Evolutionary conservation across 1,140 invertebrate genomes (phyloP).

Genomic region (Tetraneura akinire): DNA sequence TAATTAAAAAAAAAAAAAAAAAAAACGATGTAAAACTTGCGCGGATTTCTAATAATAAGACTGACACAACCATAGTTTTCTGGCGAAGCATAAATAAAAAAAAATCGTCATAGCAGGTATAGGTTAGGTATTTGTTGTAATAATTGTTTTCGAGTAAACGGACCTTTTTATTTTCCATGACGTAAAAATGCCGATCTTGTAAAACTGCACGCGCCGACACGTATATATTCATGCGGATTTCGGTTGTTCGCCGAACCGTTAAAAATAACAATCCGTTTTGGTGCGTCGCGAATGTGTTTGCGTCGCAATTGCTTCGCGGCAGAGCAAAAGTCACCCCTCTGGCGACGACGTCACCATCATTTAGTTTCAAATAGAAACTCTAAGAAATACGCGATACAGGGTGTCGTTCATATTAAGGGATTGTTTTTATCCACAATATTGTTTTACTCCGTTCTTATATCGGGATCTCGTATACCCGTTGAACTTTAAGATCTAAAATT

Average conservation of each 20-base stretch:
- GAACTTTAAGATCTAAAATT: no score
- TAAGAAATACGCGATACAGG: neutral
- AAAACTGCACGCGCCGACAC: neutral
- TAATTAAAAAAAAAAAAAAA: no score
- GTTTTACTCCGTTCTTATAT: no score
- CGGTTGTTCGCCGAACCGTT: neutral
- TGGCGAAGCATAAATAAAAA: no score
- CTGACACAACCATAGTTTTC: no score
- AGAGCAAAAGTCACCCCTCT: constrained; percentile 28
- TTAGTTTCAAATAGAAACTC: constrained; percentile 15
- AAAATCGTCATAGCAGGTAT: no score
- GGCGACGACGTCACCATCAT: neutral
- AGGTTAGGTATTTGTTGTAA: no score
- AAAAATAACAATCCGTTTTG: constrained; percentile 26
- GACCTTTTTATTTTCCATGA: no score
- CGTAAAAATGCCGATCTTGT: neutral
- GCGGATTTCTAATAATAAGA: no score
- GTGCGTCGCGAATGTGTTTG: neutral
- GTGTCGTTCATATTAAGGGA: neutral
- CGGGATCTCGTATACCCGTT: neutral
- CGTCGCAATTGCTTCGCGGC: constrained; percentile 1
- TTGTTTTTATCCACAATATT: neutral
- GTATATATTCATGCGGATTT: neutral
- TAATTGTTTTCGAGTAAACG: no score
- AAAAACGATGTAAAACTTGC: no score